These are phyloP conservation scores for Pseudococcus longispinus DNA, from an alignment of 2,888 invertebrate species.

Conservation along the genomic window DNA sequence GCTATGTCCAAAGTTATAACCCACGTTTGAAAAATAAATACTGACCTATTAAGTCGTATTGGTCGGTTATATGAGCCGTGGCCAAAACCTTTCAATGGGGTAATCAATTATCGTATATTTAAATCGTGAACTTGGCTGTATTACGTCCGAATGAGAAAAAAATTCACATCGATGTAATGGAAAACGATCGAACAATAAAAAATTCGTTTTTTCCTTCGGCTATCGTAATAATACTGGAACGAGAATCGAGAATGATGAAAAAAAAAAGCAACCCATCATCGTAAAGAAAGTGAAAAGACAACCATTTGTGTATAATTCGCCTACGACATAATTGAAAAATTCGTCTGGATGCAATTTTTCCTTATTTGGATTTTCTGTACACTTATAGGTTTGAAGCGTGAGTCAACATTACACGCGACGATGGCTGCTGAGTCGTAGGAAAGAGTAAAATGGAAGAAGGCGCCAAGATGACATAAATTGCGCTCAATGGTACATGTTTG, in stretches of 20 bases:
- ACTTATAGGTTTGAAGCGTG: not conserved
- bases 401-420: not conserved
- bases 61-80: not conserved
- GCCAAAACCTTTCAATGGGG: constrained; percentile 1
- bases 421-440: not conserved
- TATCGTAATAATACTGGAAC: not conserved
- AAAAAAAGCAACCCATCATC: not conserved
- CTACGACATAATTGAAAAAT: not conserved
- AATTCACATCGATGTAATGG: not conserved
- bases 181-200: not conserved
- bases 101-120: constrained; percentile 2
- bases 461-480: constrained; percentile 11
- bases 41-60: not conserved
- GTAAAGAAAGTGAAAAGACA: not conserved
- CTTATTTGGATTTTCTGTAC: not conserved
- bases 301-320: not conserved
- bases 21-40: constrained; percentile 16
- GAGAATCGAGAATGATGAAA: not conserved
- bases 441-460: constrained; percentile 2
- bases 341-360: constrained; percentile 1
- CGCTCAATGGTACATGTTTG: not conserved
- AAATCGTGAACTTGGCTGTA: not conserved
- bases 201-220: not conserved
- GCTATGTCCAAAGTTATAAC: not conserved
- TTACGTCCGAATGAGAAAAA: not conserved